Evolutionary conservation across 2,888 invertebrate genomes (phyloP).

Genomic region (Pristionchus maxplancki): DNA sequence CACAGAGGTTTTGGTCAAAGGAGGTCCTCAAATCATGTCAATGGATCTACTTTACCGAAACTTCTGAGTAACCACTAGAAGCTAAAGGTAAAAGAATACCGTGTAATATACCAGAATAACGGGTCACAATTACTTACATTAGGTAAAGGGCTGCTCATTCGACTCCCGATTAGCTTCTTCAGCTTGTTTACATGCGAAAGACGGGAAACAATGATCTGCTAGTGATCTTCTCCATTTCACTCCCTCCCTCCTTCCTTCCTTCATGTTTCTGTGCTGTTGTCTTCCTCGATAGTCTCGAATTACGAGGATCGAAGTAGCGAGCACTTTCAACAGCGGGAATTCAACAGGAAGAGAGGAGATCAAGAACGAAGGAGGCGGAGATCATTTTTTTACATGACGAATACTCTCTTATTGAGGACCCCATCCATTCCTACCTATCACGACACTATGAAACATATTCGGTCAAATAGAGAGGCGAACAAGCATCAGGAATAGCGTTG

Average conservation of each 20-base stretch:
- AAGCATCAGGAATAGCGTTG: no score
- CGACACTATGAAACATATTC: no score
- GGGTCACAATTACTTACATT: neutral
- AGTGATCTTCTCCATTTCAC: neutral
- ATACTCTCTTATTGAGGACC: no score
- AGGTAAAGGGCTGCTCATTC: neutral
- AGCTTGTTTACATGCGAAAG: neutral
- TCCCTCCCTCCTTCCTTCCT: neutral
- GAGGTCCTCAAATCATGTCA: no score
- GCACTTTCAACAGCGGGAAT: neutral
- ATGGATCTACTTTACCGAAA: no score
- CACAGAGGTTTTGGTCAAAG: no score
- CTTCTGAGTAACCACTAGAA: no score
- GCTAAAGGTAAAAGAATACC: no score
- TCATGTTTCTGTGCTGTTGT: conserved; percentile 17
- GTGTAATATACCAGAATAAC: no score
- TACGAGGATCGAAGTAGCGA: neutral
- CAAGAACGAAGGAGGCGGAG: neutral
- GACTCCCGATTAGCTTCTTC: neutral
- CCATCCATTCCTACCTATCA: no score
- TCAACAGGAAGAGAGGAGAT: conserved; percentile 27
- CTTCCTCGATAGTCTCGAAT: conserved; percentile 16
- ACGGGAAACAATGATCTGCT: conserved; percentile 5
- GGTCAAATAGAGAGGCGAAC: no score
- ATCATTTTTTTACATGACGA: no score